Evolutionary conservation across 2,113 vertebrate genomes (phyloP).

Genomic region (Coregonus clupeaformis): DNA sequence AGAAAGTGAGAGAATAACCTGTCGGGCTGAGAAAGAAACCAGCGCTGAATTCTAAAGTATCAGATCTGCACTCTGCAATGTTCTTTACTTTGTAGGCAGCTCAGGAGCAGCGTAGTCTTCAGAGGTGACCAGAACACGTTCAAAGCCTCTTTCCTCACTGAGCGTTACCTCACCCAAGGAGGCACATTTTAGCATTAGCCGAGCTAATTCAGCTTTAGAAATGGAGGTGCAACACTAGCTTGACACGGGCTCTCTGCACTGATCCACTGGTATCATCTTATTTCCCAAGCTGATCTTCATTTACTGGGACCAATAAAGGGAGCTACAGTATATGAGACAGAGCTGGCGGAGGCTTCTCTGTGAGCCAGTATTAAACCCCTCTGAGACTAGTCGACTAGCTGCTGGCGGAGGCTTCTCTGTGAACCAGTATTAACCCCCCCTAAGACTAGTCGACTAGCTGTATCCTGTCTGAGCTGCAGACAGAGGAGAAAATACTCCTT

Average conservation of each 20-base stretch:
- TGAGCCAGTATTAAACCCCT: too few species aligned
- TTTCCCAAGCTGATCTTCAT: slow-evolving; percentile 61
- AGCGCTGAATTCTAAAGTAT: neutral
- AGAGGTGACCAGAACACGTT: slow-evolving; percentile 1
- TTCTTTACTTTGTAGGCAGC: neutral
- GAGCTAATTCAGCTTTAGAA: slow-evolving; percentile 29
- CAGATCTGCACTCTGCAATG: neutral
- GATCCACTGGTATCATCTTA: slow-evolving; percentile 54
- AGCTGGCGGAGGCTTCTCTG: too few species aligned
- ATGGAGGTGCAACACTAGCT: slow-evolving; percentile 6
- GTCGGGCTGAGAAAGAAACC: neutral
- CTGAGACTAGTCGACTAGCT: too few species aligned
- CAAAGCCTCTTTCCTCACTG: slow-evolving; percentile 12
- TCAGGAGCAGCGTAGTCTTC: slow-evolving; percentile 8
- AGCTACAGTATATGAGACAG: neutral
- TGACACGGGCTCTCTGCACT: slow-evolving; percentile 29
- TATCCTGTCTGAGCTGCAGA: too few species aligned
- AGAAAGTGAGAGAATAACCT: slow-evolving; percentile 49
- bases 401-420: too few species aligned
- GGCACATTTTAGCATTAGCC: slow-evolving; percentile 36
- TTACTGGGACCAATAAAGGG: slow-evolving; percentile 56
- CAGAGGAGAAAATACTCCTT: neutral
- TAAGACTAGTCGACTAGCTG: too few species aligned
- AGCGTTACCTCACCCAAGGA: slow-evolving; percentile 16
- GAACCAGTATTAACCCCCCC: too few species aligned